These are phyloP conservation scores for Crocuta crocuta DNA, from an alignment of 2,113 vertebrate genomes.

Conservation along the genomic window DNA sequence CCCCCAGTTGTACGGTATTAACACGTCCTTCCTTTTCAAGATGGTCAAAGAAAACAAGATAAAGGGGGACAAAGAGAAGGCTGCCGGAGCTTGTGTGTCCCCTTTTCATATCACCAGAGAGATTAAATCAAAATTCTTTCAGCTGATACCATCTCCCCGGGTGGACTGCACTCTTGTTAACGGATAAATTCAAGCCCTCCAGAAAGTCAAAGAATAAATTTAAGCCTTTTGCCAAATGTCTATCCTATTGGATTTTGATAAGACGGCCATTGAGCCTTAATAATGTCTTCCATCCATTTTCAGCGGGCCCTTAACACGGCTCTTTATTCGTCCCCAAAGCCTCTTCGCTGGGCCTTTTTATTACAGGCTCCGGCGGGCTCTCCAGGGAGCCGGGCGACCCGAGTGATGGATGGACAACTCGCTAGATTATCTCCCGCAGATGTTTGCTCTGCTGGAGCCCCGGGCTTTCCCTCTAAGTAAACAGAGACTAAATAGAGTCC, in stretches of 20 bases:
- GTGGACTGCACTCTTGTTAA: constrained; percentile 86
- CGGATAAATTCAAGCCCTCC: constrained; percentile 88
- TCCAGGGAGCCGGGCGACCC: constrained; percentile 88
- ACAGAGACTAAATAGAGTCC: constrained; percentile 89
- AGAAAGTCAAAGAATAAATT: constrained; percentile 90
- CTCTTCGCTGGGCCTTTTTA: constrained; percentile 92
- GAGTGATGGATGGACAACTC: constrained; percentile 92
- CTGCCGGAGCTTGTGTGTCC: constrained; percentile 10
- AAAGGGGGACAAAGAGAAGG: constrained; percentile 32
- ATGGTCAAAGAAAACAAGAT: constrained; percentile 48
- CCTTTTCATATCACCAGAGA: constrained; percentile 67
- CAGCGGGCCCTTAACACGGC: constrained; percentile 90
- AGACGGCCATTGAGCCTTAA: constrained; percentile 93
- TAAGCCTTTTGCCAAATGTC: constrained; percentile 89
- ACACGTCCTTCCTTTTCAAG: constrained; percentile 43
- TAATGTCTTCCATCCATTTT: constrained; percentile 91
- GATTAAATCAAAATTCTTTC: constrained; percentile 84
- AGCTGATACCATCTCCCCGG: constrained; percentile 89
- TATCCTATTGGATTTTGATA: constrained; percentile 94
- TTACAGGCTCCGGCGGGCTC: constrained; percentile 89
- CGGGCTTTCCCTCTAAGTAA: constrained; percentile 91
- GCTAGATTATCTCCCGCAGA: constrained; percentile 93
- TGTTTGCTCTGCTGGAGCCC: constrained; percentile 91
- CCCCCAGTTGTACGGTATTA: not conserved
- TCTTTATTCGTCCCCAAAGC: constrained; percentile 93